Evolutionary conservation across 2,113 vertebrate genomes (phyloP), one percentile per base, ranked within the genome.

Genomic region (Hippocampus comes): DNA sequence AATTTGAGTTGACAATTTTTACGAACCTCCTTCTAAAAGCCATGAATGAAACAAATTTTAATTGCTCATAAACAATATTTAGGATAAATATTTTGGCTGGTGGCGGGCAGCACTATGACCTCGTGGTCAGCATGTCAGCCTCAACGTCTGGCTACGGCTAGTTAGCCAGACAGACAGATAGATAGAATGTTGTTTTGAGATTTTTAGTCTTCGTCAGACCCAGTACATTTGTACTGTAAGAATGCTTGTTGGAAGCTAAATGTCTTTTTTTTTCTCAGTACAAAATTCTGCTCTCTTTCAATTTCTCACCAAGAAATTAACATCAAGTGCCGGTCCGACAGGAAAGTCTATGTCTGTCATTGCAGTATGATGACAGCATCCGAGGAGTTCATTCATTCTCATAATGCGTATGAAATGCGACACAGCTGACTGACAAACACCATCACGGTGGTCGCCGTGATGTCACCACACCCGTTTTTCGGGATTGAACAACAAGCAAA

Each of bases 401-500:
- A 20, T 4, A 21, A 63, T 41, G 61, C 38, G 57, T 55, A 23
- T 25, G n/a, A 48, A 70, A 51, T 56, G 10, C 63, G 21, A 71
- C 59, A 23, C 15, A 48, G 43, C 60, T 53, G 60, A 71, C 63
- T 67, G 48, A n/a, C 59, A 75, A 74, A 67, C 63, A 70, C 38
- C 57, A 60, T 57, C 59, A 23, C 60, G 53, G 27, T 63, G 53
- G 55, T 74, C 42, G 6, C 23, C 55, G 75, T 86, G 80, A 87
- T 66, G 73, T 83, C 81, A 84, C 77, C 63, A 56, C 66, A 56
- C 51, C 63, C 53, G 46, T 20, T 9, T 63, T 63, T 63, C 77
- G n/a, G 8, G 72, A 81, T 83, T 83, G 76, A 72, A 82, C 80
- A 84, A 86, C 68, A 51, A 41, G 67, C 53, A 23, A 9, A 55